Base-by-base conservation (phyloP, 2,113 vertebrate genomes). In the Cromileptes altivelis region DNA sequence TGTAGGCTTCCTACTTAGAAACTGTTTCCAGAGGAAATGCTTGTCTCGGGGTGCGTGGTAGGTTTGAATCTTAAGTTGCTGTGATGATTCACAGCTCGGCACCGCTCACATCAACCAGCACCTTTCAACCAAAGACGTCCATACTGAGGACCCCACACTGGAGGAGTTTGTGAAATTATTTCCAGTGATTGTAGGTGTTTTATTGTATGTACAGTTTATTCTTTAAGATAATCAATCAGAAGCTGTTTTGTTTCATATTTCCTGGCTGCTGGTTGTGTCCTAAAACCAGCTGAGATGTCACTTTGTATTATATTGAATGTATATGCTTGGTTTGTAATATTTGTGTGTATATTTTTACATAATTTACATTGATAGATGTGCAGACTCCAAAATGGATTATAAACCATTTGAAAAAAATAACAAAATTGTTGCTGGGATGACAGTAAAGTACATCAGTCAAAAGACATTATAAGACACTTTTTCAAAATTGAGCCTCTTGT, bases 171-270 rank as follows among this genome's bases (percentile, higher is more conserved):
- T 77, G 17, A 56, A 33, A 9, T 37, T 68, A 30, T 69, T 75
- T 75, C 21, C 69, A 80, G 80, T 65, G 68, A 82, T 14, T 65
- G 7, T 52, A 33, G 18, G 11, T 70, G 49, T 81, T 50, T 50
- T 75, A 56, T 52, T 60, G 2, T 49, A 49, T 82, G 78, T 82
- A 74, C 37, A 85, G 56, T 81, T 78, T 65, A 61, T 78, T 84
- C n/a, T 30, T 27, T 45, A 33, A 64, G 11, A 42, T 55, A 37
- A 23, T 45, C 7, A 53, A 53, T 84, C 57, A 73, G 64, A 85
- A 30, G 69, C 81, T 88, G 80, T 80, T 89, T 75, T 81, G 33
- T 87, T 84, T 84, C 65, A 53, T 70, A 58, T 75, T 13, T 50
- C n/a, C 21, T 49, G 63, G 9, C 49, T 62, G 50, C 14, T 50